These are phyloP conservation scores for Coremacera marginata DNA, from an alignment of 2,888 invertebrate genomes.

Conservation along the genomic window DNA sequence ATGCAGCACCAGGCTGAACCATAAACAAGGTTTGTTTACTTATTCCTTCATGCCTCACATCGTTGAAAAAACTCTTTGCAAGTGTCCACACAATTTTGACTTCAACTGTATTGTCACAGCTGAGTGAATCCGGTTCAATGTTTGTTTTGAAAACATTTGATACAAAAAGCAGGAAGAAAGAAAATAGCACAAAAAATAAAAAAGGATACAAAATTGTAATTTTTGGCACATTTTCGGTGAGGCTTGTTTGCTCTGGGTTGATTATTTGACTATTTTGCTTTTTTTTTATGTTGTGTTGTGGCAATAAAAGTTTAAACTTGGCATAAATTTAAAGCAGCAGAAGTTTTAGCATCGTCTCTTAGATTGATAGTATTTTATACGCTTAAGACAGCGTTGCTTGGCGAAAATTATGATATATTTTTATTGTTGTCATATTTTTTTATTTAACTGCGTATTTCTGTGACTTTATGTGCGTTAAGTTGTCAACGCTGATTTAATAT, in stretches of 20 bases:
- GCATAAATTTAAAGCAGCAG: no score
- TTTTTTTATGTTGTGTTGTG: no score
- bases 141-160: no score
- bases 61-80: no score
- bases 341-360: not conserved
- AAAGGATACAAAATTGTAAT: no score
- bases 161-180: no score
- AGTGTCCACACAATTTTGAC: not conserved
- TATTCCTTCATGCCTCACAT: no score
- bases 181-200: no score
- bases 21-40: not conserved
- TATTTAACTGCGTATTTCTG: not conserved
- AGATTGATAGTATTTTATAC: not conserved
- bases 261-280: no score
- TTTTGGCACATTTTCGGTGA: no score
- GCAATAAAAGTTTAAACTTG: no score
- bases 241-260: no score
- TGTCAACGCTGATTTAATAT: constrained; percentile 9
- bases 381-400: not conserved
- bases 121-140: not conserved
- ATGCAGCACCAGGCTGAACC: not conserved
- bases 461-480: not conserved
- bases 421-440: not conserved
- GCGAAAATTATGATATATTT: constrained; percentile 4
- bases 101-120: constrained; percentile 1